Evolutionary conservation across 2,113 vertebrate species (phyloP), one percentile per base, ranked within the genome.

Genomic region (Mesocricetus auratus): DNA sequence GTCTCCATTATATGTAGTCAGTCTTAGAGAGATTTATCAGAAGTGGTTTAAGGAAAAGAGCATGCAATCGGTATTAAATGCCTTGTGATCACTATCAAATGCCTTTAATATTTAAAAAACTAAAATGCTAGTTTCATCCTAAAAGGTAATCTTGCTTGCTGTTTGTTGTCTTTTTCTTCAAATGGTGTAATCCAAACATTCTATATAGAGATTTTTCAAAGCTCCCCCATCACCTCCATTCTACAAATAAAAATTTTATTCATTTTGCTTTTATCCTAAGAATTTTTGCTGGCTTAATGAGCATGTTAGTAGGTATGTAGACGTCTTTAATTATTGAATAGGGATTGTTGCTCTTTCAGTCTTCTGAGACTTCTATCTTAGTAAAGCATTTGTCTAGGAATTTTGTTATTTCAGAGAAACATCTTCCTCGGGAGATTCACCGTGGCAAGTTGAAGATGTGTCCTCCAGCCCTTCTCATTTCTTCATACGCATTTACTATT

Each of bases 71-170:
- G 7, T 91, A 79, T 86, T 69, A 89, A 96, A 45, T n/a, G n/a
- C n/a, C n/a, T n/a, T n/a, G n/a, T n/a, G n/a, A n/a, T n/a, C n/a
- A n/a, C n/a, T n/a, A n/a, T n/a, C n/a, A n/a, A n/a, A n/a, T n/a
- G n/a, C n/a, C n/a, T n/a, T n/a, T 90, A 64, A 33, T 93, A 53
- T 91, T 93, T 86, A 53, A 56, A 87, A 78, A 96, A 74, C 83
- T 21, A 94, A 95, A 77, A 62, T 79, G 26, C 78, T 92, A 64
- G 53, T 60, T 60, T 42, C 7, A 83, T 60, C 22, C n/a, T 7
- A 60, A 62, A 60, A 42, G 24, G n/a, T 62, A 82, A 60, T 24
- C 79, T 81, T 56, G 33, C 50, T 60, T 60, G 60, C 93, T 96
- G n/a, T 95, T 86, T 96, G n/a, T 94, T 78, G 22, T 53, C 85